A percentile compares a stretch with the other conserved stretches of the same genome.
These are phyloP conservation scores for Anoplolepis gracilipes DNA, from an alignment of 1,140 invertebrate genomes.

Conservation along the genomic window DNA sequence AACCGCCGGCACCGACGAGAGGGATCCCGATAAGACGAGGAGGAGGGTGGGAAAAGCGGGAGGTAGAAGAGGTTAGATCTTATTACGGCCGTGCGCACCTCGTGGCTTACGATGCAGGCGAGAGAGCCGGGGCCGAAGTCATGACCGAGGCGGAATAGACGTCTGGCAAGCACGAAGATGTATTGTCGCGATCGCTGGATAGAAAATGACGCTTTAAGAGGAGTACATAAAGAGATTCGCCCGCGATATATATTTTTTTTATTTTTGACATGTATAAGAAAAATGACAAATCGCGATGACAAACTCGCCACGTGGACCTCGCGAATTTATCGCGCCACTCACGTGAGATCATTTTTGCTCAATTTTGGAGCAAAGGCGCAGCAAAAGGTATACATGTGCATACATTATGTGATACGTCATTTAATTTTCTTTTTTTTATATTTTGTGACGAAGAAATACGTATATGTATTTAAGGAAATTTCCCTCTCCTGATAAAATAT, in stretches of 20 bases:
- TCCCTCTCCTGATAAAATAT: too few relatives aligned
- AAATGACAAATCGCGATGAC: background rate
- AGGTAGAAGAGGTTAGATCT: constrained; percentile 66
- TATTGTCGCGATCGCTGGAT: constrained; percentile 16
- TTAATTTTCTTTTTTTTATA: background rate
- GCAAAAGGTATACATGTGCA: background rate
- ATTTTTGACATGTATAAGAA: background rate
- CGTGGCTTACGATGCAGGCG: constrained; percentile 53
- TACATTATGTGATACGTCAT: too few relatives aligned
- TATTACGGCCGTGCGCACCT: constrained; percentile 56
- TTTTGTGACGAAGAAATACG: too few relatives aligned
- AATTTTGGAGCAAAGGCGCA: background rate
- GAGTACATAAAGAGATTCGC: background rate
- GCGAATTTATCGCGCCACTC: background rate
- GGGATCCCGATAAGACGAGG: constrained; percentile 63
- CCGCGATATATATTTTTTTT: background rate
- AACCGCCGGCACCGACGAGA: constrained; percentile 43
- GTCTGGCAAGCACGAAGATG: constrained; percentile 25
- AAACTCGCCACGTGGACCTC: background rate
- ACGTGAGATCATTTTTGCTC: background rate
- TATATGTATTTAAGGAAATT: too few relatives aligned
- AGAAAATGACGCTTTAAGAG: background rate
- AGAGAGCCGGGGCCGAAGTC: constrained; percentile 29
- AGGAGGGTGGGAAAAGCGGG: constrained; percentile 55
- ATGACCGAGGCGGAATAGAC: constrained; percentile 31